Evolutionary conservation across 2,113 vertebrate species (phyloP).

Genomic region (Callorhinus ursinus): DNA sequence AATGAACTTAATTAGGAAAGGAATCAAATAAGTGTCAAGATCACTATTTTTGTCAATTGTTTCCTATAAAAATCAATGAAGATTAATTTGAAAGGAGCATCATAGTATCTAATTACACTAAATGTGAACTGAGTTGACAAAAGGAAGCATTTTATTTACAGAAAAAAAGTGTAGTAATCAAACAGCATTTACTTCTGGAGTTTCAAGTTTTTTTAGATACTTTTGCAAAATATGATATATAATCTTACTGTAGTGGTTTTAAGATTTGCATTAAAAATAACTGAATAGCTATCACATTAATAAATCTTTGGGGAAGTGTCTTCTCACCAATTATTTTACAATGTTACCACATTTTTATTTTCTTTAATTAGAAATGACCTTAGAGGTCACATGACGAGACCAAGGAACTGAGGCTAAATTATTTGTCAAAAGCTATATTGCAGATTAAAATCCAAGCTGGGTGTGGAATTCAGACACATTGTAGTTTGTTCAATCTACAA

Average conservation of each 20-base stretch:
- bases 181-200: background rate
- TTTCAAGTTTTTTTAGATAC: background rate
- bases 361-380: background rate
- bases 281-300: background rate
- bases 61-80: constrained; percentile 40
- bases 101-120: background rate
- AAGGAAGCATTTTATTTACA: background rate
- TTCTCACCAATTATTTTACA: constrained; percentile 32
- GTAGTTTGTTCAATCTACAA: background rate
- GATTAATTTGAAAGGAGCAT: constrained; percentile 39
- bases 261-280: constrained; percentile 25
- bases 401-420: background rate
- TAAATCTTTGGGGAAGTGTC: background rate
- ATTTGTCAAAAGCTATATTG: background rate
- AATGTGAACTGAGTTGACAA: background rate
- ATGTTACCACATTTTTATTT: background rate
- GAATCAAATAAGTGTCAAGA: background rate
- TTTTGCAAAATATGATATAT: background rate
- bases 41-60: constrained; percentile 30
- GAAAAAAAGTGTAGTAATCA: background rate
- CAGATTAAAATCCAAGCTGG: background rate
- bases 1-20: constrained; percentile 2
- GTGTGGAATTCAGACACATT: background rate
- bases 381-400: background rate
- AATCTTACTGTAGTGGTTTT: background rate